Percentiles rank a stretch among this genome's conserved stretches.
Conservation (phyloP, 1,140 invertebrate genomes). For the Drosophila navojoa region DNA sequence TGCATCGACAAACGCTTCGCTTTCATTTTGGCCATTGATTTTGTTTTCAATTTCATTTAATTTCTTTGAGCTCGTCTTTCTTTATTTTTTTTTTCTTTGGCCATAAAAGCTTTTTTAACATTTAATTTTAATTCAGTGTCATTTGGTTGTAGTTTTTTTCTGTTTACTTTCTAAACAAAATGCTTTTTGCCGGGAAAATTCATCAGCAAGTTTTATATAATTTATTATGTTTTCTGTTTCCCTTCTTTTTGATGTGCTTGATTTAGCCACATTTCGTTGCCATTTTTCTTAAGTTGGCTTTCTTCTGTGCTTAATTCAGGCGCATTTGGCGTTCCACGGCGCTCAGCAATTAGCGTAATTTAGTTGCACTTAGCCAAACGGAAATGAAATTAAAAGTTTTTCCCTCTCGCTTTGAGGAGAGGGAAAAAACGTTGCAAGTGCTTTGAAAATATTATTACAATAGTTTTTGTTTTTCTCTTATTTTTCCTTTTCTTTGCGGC, state of each 20-base stretch:
- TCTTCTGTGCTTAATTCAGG: conserved; percentile 51
- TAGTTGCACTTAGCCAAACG: conserved; percentile 76
- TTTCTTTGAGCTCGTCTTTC: conserved; percentile 42
- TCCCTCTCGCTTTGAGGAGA: conserved; percentile 1
- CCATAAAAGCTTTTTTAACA: conserved; percentile 50
- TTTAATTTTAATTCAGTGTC: conserved; percentile 57
- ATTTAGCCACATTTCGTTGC: conserved; percentile 23
- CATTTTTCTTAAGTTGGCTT: conserved; percentile 31
- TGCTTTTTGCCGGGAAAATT: conserved; percentile 62
- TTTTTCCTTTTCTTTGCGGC: conserved; percentile 1
- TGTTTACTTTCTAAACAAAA: conserved; percentile 63
- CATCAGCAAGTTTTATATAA: conserved; percentile 64
- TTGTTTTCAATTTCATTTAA: conserved; percentile 68
- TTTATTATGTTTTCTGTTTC: conserved; percentile 30
- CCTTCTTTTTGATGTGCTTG: conserved; percentile 18
- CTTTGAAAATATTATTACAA: conserved; percentile 32
- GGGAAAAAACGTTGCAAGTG: conserved; percentile 12
- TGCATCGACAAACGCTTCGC: conserved; percentile 39
- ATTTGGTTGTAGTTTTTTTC: conserved; percentile 27
- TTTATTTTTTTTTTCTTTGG: conserved; percentile 26
- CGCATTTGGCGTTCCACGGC: conserved; percentile 44
- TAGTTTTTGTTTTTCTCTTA: conserved; percentile 10
- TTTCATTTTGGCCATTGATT: conserved; percentile 65
- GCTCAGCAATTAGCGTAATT: conserved; percentile 74
- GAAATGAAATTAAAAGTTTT: conserved; percentile 71